Base-by-base conservation (phyloP, 2,113 vertebrate species). In the Fregata magnificens region DNA sequence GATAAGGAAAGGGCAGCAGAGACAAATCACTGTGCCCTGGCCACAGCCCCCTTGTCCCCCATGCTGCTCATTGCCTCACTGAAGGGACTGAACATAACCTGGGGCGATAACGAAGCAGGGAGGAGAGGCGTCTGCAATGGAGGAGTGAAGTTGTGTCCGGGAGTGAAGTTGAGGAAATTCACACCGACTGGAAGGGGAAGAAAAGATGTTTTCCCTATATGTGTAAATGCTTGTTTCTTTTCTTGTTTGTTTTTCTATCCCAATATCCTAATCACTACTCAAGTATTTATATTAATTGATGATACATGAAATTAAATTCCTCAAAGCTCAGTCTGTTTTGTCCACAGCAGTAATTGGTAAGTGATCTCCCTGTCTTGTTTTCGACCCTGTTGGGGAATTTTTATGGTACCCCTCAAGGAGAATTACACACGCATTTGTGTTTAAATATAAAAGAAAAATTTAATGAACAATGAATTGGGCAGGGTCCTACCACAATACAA, bases 81-180 rank as follows among this genome's bases (percentile, higher is more conserved):
- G 47, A 70, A 53, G 72, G 19, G 13, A 62, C 34, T 17, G 34
- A n/a, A 19, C 34, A 16, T 25, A 69, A 53, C 29, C 53, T 40
- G 29, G 0, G 2, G 18, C 2, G 2, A 25, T 61, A 69, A 45
- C 1, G 0, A 69, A 69, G 22, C 10, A 25, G 19, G 34, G 25
- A 61, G 18, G 40, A 47, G n/a, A 82, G 32, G 20, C 1, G 1
- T 8, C 53, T 38, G 18, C 14, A 59, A 52, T 18, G 26, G 21
- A 80, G 26, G 21, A 59, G 36, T 44, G 25, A 36, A 31, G 12
- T 1, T 47, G 47, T 49, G 13, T 13, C 58, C 24, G 36, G 42
- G 26, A 45, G 17, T 32, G 28, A 67, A 53, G 32, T 3, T 82
- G 47, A 53, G 18, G 29, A 59, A 76, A 16, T 22, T 58, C 36